Evolutionary conservation across 2,113 vertebrate genomes (phyloP), one percentile per base, ranked within the genome.

Genomic region (Pedetes capensis): DNA sequence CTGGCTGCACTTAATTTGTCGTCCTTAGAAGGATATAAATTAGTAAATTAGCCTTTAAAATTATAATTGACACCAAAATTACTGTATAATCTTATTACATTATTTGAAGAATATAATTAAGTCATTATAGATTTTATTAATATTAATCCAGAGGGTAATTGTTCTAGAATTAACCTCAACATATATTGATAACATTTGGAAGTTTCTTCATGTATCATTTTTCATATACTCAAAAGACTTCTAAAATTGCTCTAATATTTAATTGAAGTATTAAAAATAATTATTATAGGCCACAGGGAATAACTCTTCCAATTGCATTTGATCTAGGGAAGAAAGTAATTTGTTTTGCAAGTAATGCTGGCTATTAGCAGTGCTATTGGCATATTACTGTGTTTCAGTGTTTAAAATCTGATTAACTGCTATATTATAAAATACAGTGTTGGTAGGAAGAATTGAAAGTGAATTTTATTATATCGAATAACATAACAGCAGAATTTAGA

Each of bases 201-300:
- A 96, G 34, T 76, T 27, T 95, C 79, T 97, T 96, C 93, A 18
- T 93, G 90, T 53, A 74, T 96, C 76, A 96, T 1, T 98, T 98
- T 98, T 97, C 2, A 10, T 96, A 17, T 3, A 1, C 90, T 96
- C 83, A 94, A 84, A 84, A 94, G 93, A 95, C 23, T 93, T 39
- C 92, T 97, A 97, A 98, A 98, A 97, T 97, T 63, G 72, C 96
- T 98, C 76, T 98, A 96, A 96, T 98, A 97, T 97, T 98, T 98
- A 98, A 98, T 98, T 98, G 98, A 98, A 98, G 98, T 98, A 94
- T 98, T 98, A 97, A 98, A 98, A 97, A 98, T 98, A 98, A 98
- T 98, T 98, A 97, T 96, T 95, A 68, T 95, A 98, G 97, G 95
- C 98, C 97, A 97, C 93, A 92, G 94, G 97, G 97, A 94, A 97